Percentiles rank a stretch among this genome's conserved stretches.
Conservation (phyloP, 1,140 invertebrate genomes). For the Zeugodacus cucurbitae region DNA sequence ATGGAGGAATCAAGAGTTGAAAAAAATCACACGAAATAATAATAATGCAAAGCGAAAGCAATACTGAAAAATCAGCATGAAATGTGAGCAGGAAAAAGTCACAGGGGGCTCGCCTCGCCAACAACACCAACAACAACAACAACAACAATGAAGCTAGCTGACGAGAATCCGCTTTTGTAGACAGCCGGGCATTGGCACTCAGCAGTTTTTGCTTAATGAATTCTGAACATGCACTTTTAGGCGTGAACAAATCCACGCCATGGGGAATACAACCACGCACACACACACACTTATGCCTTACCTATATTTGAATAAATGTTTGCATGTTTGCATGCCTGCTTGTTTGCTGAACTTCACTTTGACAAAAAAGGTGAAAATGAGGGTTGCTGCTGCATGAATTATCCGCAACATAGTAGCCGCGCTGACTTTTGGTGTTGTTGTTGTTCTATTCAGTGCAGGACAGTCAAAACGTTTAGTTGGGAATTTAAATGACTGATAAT, state of each 20-base stretch:
- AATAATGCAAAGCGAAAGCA: background rate
- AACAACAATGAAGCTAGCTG: background rate
- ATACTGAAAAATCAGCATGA: background rate
- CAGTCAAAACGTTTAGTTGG: background rate
- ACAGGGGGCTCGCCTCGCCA: constrained; percentile 12
- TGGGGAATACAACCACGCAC: too few species aligned
- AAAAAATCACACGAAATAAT: background rate
- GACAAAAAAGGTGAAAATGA: background rate
- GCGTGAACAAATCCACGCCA: background rate
- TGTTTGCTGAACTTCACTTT: background rate
- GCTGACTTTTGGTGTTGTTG: background rate
- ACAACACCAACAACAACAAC: background rate
- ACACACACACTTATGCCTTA: background rate
- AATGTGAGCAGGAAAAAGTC: constrained; percentile 15
- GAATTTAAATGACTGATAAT: background rate
- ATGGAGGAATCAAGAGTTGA: background rate
- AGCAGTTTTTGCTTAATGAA: constrained; percentile 24
- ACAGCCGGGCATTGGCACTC: background rate
- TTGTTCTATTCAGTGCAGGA: too few species aligned
- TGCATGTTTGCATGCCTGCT: background rate
- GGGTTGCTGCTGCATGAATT: background rate
- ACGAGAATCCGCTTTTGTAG: background rate
- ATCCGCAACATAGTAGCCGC: background rate
- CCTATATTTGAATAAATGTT: background rate
- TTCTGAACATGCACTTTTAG: constrained; percentile 32